Conservation (phyloP, 2,888 invertebrate species). For the Ecdyonurus torrentis region DNA sequence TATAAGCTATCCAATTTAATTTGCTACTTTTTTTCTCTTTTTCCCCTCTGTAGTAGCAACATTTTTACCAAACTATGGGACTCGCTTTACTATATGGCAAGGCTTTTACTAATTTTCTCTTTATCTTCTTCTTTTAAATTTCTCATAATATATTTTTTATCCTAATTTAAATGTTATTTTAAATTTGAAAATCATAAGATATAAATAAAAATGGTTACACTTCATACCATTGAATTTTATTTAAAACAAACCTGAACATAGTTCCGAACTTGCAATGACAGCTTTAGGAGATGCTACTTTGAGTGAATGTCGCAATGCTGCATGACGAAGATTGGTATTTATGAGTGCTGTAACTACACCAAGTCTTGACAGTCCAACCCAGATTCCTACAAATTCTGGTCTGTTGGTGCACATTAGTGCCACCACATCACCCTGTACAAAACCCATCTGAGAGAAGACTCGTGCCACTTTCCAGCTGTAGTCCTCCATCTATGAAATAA, state of each 20-base stretch:
- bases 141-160: background rate
- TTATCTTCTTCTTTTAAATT: no score
- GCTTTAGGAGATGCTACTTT: conserved; percentile 61
- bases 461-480: conserved; percentile 46
- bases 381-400: conserved; percentile 72
- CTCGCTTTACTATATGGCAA: no score
- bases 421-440: conserved; percentile 61
- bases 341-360: conserved; percentile 75
- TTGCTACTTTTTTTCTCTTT: no score
- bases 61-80: no score
- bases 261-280: conserved; percentile 53
- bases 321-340: conserved; percentile 71
- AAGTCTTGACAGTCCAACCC: conserved; percentile 82
- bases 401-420: conserved; percentile 80
- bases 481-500: conserved; percentile 36
- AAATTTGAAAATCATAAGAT: background rate
- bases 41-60: no score
- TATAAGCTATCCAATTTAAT: no score
- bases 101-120: no score
- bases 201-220: background rate
- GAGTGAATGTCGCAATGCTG: conserved; percentile 69
- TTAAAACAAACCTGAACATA: conserved; percentile 22
- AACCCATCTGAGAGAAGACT: conserved; percentile 39
- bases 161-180: background rate
- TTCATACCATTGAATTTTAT: no score